Evolutionary conservation across 1,140 invertebrate genomes (phyloP).

Genomic region (Aphidius gifuensis): DNA sequence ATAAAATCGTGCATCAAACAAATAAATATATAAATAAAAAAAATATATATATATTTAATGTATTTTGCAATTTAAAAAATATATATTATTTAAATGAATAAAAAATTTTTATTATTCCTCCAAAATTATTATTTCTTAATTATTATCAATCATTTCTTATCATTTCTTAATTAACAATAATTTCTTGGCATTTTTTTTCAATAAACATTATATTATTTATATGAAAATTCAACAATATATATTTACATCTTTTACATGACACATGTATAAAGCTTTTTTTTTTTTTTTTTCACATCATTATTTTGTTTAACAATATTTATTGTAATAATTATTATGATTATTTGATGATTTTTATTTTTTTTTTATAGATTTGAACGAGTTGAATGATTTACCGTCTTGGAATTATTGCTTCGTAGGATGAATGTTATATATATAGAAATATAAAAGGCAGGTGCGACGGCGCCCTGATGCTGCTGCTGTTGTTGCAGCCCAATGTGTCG

Average conservation of each 20-base stretch:
- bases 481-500: constrained; percentile 7
- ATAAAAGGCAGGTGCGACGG: constrained; percentile 17
- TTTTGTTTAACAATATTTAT: too few species aligned
- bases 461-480: constrained; percentile 8
- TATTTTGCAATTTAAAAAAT: constrained; percentile 3
- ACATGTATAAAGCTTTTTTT: too few species aligned
- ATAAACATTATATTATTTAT: too few species aligned
- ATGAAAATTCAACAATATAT: too few species aligned
- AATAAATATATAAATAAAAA: constrained; percentile 13
- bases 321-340: too few species aligned
- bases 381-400: constrained; percentile 22
- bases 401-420: constrained; percentile 22
- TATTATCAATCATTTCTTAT: too few species aligned
- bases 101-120: constrained; percentile 1
- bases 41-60: neutral
- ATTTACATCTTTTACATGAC: too few species aligned
- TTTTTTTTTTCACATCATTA: too few species aligned
- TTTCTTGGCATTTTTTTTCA: too few species aligned
- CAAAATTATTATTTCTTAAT: too few species aligned
- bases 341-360: constrained; percentile 16
- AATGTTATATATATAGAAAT: neutral
- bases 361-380: constrained; percentile 9
- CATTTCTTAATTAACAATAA: too few species aligned
- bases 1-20: constrained; percentile 16
- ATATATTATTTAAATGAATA: neutral